Base-by-base conservation (phyloP, 2,888 invertebrate genomes). In the Noctua janthina region DNA sequence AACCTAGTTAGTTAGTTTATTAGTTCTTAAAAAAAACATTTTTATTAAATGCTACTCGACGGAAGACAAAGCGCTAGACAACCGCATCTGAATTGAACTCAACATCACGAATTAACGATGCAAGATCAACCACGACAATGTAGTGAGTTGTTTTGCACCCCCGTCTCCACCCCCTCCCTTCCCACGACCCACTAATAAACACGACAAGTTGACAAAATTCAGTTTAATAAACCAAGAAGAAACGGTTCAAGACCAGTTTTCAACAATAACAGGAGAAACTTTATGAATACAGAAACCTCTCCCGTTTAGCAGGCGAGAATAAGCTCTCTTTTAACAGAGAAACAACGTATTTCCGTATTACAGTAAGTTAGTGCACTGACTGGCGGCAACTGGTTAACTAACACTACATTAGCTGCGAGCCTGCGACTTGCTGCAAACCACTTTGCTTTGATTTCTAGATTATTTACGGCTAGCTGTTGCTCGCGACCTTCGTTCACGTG, bases 341-440 rank as follows among this genome's bases (percentile, higher is more conserved):
- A 80, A 71, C 39, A 71, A 56, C n/a, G 35, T 54, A 46, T 81
- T 68, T 69, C 15, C 17, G 39, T 82, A 79, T 54, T 39, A 56
- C 39, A 81, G 66, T 64, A 54, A 35, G 46, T 54, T 69, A 62
- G 59, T 46, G 51, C n/a, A 54, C 29, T n/a, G 66, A 54, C 29
- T 70, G 56, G 29, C n/a, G 43, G 23, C 7, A 56, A 82, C 35
- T 75, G 56, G 64, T 54, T 49, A 23, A 56, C 54, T 29, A 17
- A 17, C 54, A 70, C 23, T 29, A 54, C 39, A 46, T 73, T 59
- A 51, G 59, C 59, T 51, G 49, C 17, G 56, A 29, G 11, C 29
- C 29, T 29, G 29, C 39, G 7, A 62, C 39, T 66, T 20, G 23
- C 66, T 59, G 29, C 62, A 23, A 43, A 70, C 23, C 54, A 62